Base-by-base conservation (phyloP, 2,888 invertebrate species). In the Tortrix viridana region DNA sequence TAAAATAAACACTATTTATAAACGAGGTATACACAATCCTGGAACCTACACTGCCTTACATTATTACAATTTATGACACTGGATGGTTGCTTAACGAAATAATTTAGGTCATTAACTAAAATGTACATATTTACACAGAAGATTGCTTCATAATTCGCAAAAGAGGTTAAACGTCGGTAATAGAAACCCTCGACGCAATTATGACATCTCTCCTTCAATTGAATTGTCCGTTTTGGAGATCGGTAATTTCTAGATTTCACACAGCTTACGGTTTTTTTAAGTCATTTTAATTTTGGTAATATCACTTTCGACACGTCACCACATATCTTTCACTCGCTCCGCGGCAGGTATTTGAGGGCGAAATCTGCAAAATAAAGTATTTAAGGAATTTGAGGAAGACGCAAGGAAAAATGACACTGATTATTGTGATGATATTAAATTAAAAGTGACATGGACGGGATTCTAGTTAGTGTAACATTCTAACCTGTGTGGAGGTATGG, bases 301-400 rank as follows among this genome's bases (percentile, higher is more conserved):
- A 38, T 20, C 58, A 47, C 20, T 49, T 44, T 46, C 19, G 64
- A 56, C 61, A 64, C 66, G 71, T 92, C 85, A 93, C 93, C 93
- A 93, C 93, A 93, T 93, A 65, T 93, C 93, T 73, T 93, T 93
- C 22, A 93, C 87, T 76, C 93, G 85, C 73, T 93, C 93, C 18
- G 91, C 77, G 9, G 89, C 87, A 37, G 92, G 89, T 71, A 91
- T 79, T 72, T 92, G 89, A 48, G 89, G 89, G 58, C 93, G 89
- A 73, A 88, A 91, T 74, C 93, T 93, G 84, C 3, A 77, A 82
- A 67, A 56, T 46, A 62, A 65, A 22, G 22, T 22, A 3, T 2
- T 22, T 2, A 22, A 22, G 4, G 22, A 38, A n/a, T 41, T 41
- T 14, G 41, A 14, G 41, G 6, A 16, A 6, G 41, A 41, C n/a